Percentiles rank a stretch among this genome's conserved stretches.
These are phyloP conservation scores for Aphelenchoides fujianensis DNA, from an alignment of 1,140 invertebrate genomes.

Conservation along the genomic window DNA sequence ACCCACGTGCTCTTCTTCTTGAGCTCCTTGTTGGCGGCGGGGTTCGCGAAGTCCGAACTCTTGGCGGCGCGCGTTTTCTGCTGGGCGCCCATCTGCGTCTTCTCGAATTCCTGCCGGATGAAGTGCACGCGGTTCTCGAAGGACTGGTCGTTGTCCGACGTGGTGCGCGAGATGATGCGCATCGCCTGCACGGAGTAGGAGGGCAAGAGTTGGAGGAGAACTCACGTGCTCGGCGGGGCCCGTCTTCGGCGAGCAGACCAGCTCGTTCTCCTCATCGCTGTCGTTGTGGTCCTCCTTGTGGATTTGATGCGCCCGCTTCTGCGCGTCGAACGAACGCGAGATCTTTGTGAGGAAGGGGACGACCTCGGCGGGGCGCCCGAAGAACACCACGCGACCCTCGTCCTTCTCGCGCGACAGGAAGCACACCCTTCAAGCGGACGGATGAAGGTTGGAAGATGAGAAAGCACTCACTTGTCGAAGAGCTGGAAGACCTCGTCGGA, in stretches of 20 bases:
- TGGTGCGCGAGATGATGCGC: background rate
- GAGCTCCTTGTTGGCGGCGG: background rate
- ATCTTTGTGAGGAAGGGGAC: slow-evolving; percentile 58
- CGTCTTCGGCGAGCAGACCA: slow-evolving; percentile 67
- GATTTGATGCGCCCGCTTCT: background rate
- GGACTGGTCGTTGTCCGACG: background rate
- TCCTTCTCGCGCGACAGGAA: slow-evolving; percentile 64
- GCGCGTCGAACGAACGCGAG: slow-evolving; percentile 67
- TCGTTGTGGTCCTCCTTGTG: background rate
- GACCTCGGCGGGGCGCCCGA: slow-evolving; percentile 31
- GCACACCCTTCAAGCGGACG: slow-evolving; percentile 40
- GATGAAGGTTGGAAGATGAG: background rate
- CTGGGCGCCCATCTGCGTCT: background rate
- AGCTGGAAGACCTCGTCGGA: slow-evolving; percentile 77
- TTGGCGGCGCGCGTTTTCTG: background rate
- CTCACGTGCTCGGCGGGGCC: slow-evolving; percentile 72
- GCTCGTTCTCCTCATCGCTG: slow-evolving; percentile 11
- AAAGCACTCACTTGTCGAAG: slow-evolving; percentile 74
- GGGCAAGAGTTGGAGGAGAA: background rate
- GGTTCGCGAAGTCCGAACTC: background rate
- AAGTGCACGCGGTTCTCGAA: background rate
- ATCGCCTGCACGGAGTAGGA: background rate
- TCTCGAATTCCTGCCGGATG: slow-evolving; percentile 4
- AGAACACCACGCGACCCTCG: slow-evolving; percentile 59
- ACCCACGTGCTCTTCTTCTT: background rate